Conservation (phyloP, 2,113 vertebrate species). For the Canis aureus region DNA sequence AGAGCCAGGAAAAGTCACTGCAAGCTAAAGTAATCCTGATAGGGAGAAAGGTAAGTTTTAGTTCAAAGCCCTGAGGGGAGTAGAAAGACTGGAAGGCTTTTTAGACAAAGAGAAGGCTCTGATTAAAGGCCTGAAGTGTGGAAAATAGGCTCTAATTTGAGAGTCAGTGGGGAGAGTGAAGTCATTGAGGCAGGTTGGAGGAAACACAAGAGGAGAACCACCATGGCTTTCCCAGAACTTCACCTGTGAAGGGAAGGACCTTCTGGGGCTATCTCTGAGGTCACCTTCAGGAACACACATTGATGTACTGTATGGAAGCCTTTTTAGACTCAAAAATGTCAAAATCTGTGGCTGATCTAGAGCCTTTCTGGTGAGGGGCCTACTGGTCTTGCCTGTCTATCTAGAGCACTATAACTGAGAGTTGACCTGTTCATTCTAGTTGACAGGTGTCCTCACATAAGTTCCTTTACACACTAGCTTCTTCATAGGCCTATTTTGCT, state of each 20-base stretch:
- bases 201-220: neutral
- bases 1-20: neutral
- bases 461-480: neutral
- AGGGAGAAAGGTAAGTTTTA: neutral
- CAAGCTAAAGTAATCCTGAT: neutral
- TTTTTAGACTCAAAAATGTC: neutral
- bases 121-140: neutral
- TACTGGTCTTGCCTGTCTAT: accelerated
- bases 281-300: neutral
- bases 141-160: neutral
- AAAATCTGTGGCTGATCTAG: neutral
- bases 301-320: too few species aligned
- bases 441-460: neutral
- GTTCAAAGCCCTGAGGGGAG: neutral
- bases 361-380: neutral
- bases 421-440: neutral
- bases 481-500: neutral
- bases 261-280: neutral
- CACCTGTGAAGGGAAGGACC: neutral
- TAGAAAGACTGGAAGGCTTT: neutral
- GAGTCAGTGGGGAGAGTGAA: neutral
- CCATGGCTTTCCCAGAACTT: neutral
- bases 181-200: neutral
- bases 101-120: neutral
- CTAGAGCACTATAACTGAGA: neutral